Evolutionary conservation across 2,113 vertebrate species (phyloP).

Genomic region (Ophiodon elongatus): DNA sequence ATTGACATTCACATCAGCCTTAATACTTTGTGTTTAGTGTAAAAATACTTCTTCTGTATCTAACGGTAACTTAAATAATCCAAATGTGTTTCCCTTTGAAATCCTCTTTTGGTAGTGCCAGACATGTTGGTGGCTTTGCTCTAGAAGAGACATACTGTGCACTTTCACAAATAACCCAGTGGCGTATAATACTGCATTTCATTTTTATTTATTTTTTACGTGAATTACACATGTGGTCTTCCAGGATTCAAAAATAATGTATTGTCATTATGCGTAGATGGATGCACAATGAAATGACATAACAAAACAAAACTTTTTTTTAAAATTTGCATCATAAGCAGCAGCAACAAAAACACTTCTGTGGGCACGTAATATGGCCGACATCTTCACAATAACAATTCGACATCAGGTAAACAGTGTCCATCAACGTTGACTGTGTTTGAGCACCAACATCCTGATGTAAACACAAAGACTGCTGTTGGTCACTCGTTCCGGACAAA

Average conservation of each 20-base stretch:
- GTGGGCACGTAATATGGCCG: no score
- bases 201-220: no score
- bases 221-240: not conserved
- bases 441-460: no score
- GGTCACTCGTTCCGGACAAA: not conserved
- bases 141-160: not conserved
- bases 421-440: no score
- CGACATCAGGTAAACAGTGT: no score
- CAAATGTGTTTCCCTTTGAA: constrained; percentile 13
- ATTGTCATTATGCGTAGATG: no score
- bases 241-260: not conserved
- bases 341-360: not conserved
- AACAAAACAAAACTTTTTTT: no score
- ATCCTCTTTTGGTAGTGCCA: not conserved
- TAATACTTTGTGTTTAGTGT: not conserved
- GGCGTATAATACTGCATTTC: not conserved
- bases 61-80: constrained; percentile 1
- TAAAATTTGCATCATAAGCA: no score
- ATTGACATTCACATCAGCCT: not conserved
- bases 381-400: no score
- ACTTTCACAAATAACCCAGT: not conserved
- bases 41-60: not conserved
- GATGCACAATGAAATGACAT: no score
- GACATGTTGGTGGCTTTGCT: not conserved
- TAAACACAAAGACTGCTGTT: not conserved